These are phyloP conservation scores for Argyrosomus regius DNA, from an alignment of 2,797 vertebrate genomes.

Conservation along the genomic window DNA sequence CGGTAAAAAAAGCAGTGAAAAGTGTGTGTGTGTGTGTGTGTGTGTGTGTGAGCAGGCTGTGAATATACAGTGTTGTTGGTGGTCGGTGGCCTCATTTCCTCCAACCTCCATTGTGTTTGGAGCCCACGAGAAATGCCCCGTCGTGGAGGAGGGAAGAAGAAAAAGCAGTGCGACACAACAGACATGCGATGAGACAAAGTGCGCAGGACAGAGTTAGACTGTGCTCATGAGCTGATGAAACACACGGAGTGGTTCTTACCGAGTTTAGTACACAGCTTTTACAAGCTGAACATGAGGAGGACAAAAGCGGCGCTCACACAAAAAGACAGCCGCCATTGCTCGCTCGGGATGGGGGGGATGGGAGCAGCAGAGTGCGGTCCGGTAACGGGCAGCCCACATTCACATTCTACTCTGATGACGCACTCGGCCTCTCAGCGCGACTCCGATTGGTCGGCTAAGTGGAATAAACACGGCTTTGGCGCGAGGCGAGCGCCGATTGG, in stretches of 20 bases:
- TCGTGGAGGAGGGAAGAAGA: slow-evolving; percentile 19
- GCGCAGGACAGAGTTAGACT: slow-evolving; percentile 24
- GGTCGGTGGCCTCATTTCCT: slow-evolving; percentile 57
- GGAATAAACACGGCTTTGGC: slow-evolving; percentile 52
- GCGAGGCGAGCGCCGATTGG: slow-evolving; percentile 69
- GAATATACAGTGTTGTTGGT: background rate
- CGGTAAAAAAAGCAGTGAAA: no score
- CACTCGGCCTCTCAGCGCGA: slow-evolving; percentile 33
- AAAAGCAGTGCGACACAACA: slow-evolving; percentile 68
- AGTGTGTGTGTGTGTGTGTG: background rate
- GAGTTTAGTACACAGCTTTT: slow-evolving; percentile 60
- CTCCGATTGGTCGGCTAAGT: slow-evolving; percentile 71
- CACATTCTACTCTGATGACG: slow-evolving; percentile 81
- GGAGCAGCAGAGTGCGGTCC: slow-evolving; percentile 64
- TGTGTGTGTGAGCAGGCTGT: background rate
- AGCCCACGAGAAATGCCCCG: slow-evolving; percentile 47
- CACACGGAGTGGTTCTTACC: slow-evolving; percentile 71
- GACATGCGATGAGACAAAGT: slow-evolving; percentile 73
- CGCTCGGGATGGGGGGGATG: slow-evolving; percentile 70
- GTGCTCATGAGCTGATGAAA: slow-evolving; percentile 69
- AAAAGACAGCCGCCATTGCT: slow-evolving; percentile 72
- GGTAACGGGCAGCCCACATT: slow-evolving; percentile 74
- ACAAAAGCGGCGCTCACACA: slow-evolving; percentile 71
- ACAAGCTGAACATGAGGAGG: slow-evolving; percentile 67
- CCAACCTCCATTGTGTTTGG: slow-evolving; percentile 58